phyloP scores from a whole-genome alignment of 2,797 vertebrate genomes.

The Sebastes paucispinis region DNA sequence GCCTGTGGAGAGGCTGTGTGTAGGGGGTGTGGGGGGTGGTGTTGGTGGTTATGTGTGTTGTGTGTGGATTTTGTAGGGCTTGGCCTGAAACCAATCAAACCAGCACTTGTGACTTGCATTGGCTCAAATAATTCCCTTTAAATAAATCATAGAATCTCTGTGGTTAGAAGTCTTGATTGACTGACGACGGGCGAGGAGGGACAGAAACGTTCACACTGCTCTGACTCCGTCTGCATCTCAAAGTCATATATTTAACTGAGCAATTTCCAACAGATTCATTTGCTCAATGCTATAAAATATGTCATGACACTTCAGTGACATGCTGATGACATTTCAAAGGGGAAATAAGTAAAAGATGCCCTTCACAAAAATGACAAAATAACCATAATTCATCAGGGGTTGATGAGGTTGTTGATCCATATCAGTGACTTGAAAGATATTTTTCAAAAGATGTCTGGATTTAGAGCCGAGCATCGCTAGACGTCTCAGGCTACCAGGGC shows the following conservation, averaged over 20 bases:
- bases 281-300: background rate
- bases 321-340: background rate
- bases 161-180: slow-evolving; percentile 21
- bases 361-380: background rate
- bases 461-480: background rate
- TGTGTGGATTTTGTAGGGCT: slow-evolving; percentile 35
- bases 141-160: background rate
- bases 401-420: slow-evolving; percentile 7
- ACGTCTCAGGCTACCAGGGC: background rate
- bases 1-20: slow-evolving; percentile 63
- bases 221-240: slow-evolving; percentile 1
- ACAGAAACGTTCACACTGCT: background rate
- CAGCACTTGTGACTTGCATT: slow-evolving; percentile 27
- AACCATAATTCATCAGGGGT: background rate
- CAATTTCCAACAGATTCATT: background rate
- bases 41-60: slow-evolving; percentile 43
- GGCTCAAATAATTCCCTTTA: slow-evolving; percentile 20
- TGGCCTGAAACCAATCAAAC: slow-evolving; percentile 40
- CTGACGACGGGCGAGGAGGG: background rate
- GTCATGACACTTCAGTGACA: background rate
- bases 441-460: background rate
- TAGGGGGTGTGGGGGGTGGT: slow-evolving; percentile 21
- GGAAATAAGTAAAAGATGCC: slow-evolving; percentile 1
- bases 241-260: slow-evolving; percentile 4
- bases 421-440: background rate